Evolutionary conservation across 2,888 invertebrate species (phyloP).

Genomic region (Spilosoma lubricipeda): DNA sequence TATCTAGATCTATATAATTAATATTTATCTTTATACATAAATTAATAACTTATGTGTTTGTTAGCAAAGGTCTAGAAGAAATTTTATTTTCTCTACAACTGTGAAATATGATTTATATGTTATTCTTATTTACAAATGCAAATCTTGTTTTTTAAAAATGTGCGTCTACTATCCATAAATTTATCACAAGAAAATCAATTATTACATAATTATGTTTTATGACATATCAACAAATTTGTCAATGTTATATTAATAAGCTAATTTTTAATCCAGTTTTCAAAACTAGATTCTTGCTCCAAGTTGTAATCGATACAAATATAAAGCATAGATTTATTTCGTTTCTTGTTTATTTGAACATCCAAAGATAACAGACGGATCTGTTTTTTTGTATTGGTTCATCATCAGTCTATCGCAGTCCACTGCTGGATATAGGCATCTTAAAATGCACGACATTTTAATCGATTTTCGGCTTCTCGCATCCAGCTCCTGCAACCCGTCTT

Average conservation of each 20-base stretch:
- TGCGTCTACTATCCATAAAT: not conserved
- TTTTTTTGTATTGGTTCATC: not conserved
- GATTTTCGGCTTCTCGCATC: too few species aligned
- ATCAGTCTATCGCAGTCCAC: too few species aligned
- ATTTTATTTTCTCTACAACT: not conserved
- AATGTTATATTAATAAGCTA: slow-evolving; percentile 3
- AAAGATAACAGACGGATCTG: not conserved
- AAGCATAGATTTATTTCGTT: not conserved
- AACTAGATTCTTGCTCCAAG: not conserved
- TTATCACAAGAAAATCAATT: not conserved
- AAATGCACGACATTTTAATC: too few species aligned
- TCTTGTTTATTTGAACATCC: not conserved
- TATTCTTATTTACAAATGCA: not conserved
- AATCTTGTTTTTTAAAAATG: not conserved
- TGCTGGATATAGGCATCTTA: too few species aligned
- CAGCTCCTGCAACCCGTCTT: too few species aligned
- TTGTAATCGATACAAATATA: slow-evolving; percentile 1
- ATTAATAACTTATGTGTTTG: too few species aligned
- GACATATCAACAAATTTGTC: slow-evolving; percentile 3
- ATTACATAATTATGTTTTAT: not conserved
- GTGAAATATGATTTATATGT: not conserved
- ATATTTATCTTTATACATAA: too few species aligned
- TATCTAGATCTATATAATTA: too few species aligned
- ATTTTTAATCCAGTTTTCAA: not conserved
- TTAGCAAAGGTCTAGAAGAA: not conserved